Evolutionary conservation across 2,113 vertebrate genomes (phyloP).

Genomic region (Melanostigma gelatinosum): DNA sequence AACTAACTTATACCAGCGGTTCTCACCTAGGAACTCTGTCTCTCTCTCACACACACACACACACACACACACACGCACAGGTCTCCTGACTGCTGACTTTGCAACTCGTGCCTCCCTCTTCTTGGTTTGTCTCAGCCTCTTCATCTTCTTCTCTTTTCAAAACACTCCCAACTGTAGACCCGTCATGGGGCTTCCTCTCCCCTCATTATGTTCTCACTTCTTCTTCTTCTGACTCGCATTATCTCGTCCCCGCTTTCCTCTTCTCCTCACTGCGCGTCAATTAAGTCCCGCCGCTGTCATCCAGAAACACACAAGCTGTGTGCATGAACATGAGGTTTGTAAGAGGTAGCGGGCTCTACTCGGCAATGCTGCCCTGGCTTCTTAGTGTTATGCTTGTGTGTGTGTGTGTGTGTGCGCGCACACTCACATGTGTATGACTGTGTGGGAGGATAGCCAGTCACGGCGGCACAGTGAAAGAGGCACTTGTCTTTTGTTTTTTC

Average conservation of each 20-base stretch:
- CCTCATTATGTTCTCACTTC: constrained; percentile 17
- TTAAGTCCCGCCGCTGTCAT: constrained; percentile 48
- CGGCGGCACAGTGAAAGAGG: constrained; percentile 20
- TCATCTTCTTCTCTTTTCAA: constrained; percentile 38
- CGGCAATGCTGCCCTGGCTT: constrained; percentile 31
- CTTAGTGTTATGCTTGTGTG: not conserved
- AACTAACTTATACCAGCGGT: not conserved
- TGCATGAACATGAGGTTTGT: constrained; percentile 59
- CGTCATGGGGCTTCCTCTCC: constrained; percentile 17
- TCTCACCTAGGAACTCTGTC: constrained; percentile 7
- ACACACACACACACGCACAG: constrained; percentile 3
- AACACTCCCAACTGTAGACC: constrained; percentile 32
- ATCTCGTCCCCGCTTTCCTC: not conserved
- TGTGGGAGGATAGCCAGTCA: constrained; percentile 42
- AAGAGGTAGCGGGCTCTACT: constrained; percentile 36
- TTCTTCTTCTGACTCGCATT: constrained; percentile 8
- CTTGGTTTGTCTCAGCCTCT: constrained; percentile 29
- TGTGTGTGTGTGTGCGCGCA: constrained; percentile 24
- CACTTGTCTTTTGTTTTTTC: constrained; percentile 57
- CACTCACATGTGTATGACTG: not conserved
- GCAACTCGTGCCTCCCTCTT: constrained; percentile 52
- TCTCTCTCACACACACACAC: constrained; percentile 17
- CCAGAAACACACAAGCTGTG: constrained; percentile 24
- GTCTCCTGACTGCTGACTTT: constrained; percentile 63
- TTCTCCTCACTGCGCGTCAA: constrained; percentile 45